phyloP scores from a whole-genome alignment of 2,797 vertebrate genomes.

The Xyrichtys novacula region DNA sequence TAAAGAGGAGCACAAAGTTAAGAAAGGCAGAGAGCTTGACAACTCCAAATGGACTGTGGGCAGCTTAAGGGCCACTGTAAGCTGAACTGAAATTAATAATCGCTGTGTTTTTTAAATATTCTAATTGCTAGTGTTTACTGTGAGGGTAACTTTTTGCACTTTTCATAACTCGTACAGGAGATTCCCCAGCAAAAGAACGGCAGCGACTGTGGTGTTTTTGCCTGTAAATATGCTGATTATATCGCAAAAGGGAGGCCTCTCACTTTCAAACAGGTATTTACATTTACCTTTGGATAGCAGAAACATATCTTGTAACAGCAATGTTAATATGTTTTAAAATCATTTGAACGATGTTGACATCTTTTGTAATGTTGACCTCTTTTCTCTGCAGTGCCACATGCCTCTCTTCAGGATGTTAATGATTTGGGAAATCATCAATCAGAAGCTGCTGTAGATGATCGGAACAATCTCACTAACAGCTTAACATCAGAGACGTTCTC shows the following conservation, averaged over 20 bases:
- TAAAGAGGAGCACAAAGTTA: constrained; percentile 90
- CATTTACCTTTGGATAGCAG: too few species aligned
- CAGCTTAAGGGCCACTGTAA: constrained; percentile 86
- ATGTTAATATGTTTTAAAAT: background rate
- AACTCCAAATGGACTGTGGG: constrained; percentile 87
- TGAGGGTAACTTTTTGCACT: constrained; percentile 3
- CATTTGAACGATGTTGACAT: too few species aligned
- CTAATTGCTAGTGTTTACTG: background rate
- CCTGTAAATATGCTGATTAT: constrained; percentile 95
- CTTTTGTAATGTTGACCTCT: constrained; percentile 13
- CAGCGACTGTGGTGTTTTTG: constrained; percentile 95
- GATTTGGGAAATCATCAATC: constrained; percentile 97
- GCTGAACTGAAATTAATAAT: constrained; percentile 35
- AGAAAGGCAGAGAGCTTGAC: constrained; percentile 88
- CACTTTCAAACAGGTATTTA: constrained; percentile 89
- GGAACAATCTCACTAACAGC: background rate
- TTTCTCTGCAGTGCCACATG: constrained; percentile 90
- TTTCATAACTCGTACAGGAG: constrained; percentile 81
- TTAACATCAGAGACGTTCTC: constrained; percentile 14
- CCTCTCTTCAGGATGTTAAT: constrained; percentile 93
- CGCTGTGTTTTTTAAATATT: background rate
- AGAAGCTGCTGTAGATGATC: constrained; percentile 87
- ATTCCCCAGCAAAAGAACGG: constrained; percentile 94
- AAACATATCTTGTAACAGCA: too few species aligned
- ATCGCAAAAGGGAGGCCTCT: constrained; percentile 88